Percentiles rank a stretch among this genome's conserved stretches.
Conservation (phyloP, 2,797 vertebrate species). For the Chelidonichthys spinosus region DNA sequence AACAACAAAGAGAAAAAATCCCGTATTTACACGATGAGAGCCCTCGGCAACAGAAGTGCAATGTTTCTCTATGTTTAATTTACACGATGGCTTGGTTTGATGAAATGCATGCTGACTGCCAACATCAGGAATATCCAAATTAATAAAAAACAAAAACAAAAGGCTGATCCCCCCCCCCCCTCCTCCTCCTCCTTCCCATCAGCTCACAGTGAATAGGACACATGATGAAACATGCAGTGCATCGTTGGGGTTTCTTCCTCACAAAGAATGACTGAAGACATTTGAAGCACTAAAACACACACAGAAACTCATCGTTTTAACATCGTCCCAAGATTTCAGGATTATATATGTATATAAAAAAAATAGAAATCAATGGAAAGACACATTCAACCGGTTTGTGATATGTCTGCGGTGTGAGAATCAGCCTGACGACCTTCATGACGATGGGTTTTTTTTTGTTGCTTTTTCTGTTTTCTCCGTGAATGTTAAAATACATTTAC, state of each 20-base stretch:
- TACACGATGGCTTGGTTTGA: conserved; percentile 82
- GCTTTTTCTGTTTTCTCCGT: conserved; percentile 70
- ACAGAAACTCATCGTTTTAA: conserved; percentile 78
- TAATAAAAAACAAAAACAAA: conserved; percentile 63
- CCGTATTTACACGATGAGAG: conserved; percentile 79
- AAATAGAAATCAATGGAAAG: conserved; percentile 79
- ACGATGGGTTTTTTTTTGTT: too few relatives aligned
- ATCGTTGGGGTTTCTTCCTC: conserved; percentile 83
- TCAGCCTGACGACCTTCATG: conserved; percentile 72
- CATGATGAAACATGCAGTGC: conserved; percentile 90
- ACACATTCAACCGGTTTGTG: conserved; percentile 85
- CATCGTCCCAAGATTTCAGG: conserved; percentile 85
- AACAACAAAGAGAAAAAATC: too few relatives aligned
- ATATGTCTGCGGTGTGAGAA: conserved; percentile 74
- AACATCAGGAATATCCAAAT: conserved; percentile 79
- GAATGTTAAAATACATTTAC: conserved; percentile 84
- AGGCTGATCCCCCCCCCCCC: conserved; percentile 80
- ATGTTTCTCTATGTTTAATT: conserved; percentile 74
- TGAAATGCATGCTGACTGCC: conserved; percentile 90
- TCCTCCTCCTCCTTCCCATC: conserved; percentile 78
- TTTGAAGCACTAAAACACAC: conserved; percentile 86
- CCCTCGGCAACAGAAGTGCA: conserved; percentile 86
- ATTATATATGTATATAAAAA: conserved; percentile 77
- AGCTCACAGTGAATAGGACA: conserved; percentile 90
- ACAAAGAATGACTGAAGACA: conserved; percentile 77